phyloP scores from a whole-genome alignment of 2,888 invertebrate genomes.

The Drosophila fungiperda region DNA sequence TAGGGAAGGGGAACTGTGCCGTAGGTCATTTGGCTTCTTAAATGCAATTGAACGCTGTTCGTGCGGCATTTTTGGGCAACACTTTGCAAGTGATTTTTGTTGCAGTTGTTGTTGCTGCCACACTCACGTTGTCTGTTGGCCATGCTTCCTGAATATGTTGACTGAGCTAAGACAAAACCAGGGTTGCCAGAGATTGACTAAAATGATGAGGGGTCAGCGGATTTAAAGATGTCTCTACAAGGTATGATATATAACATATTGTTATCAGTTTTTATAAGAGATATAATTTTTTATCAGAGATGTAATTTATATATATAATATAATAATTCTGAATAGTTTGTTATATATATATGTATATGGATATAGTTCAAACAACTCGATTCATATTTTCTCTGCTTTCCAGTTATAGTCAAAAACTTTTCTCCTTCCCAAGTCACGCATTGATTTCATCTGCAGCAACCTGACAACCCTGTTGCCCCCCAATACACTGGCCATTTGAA shows the following conservation, averaged over 20 bases:
- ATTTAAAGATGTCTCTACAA: background rate
- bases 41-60: constrained; percentile 77
- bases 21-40: constrained; percentile 82
- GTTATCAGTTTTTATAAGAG: no score
- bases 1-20: constrained; percentile 46
- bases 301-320: no score
- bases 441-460: background rate
- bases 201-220: background rate
- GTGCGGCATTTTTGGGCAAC: constrained; percentile 74
- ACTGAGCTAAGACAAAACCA: constrained; percentile 8
- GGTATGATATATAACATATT: background rate
- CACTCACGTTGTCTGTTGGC: constrained; percentile 21
- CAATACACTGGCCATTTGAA: constrained; percentile 25
- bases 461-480: constrained; percentile 30
- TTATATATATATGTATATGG: background rate
- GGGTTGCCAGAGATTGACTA: constrained; percentile 6
- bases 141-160: constrained; percentile 43
- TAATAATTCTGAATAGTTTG: no score
- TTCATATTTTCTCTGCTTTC: background rate
- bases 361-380: background rate
- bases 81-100: constrained; percentile 75
- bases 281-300: no score
- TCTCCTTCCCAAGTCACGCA: background rate
- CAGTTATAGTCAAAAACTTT: background rate
- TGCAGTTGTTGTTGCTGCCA: constrained; percentile 12